Base-by-base conservation (phyloP, 2,888 invertebrate genomes). In the Microctonus aethiopoides region DNA sequence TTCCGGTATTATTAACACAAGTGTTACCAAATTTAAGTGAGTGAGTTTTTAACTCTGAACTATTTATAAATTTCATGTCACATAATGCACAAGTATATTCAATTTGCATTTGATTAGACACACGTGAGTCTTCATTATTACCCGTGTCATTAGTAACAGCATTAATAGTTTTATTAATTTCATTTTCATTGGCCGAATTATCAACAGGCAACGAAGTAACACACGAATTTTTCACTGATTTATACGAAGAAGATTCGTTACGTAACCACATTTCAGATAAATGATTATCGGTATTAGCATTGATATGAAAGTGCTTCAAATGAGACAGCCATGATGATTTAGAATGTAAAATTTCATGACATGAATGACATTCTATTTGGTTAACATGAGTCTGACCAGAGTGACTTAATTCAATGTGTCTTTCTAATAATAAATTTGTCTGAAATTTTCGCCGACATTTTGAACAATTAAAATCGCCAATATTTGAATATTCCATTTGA, bases 371-470 rank as follows among this genome's bases (percentile, higher is more conserved):
- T 34, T 57, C n/a, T 1, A 16, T n/a, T 0, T 57, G 57, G 11
- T 20, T n/a, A 5, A 6, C 29, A 32, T 3, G 3, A 34, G 1
- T 13, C 16, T 1, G 10, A 20, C 13, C 4, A 11, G 63, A 59
- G 34, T 79, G 80, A 56, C 67, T 78, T 41, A 76, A 61, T 5
- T 68, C 67, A 1, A 66, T 29, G 65, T 81, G 81, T 46, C 74
- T 68, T 0, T 64, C 41, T 0, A 81, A 71, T 6, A 75, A 20
- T 1, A 20, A 0, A 1, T 54, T 2, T 1, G 75, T 78, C 11
- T 29, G 46, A 29, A 69, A 81, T 26, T 51, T 75, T 52, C 74
- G 75, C 3, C 60, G 24, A 59, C 81, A 81, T 0, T 71, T 52
- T 4, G 68, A 20, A 34, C 81, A 81, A 3, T 54, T 36, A 22